Conservation (phyloP, 2,888 invertebrate genomes). For the Acrobasis suavella region DNA sequence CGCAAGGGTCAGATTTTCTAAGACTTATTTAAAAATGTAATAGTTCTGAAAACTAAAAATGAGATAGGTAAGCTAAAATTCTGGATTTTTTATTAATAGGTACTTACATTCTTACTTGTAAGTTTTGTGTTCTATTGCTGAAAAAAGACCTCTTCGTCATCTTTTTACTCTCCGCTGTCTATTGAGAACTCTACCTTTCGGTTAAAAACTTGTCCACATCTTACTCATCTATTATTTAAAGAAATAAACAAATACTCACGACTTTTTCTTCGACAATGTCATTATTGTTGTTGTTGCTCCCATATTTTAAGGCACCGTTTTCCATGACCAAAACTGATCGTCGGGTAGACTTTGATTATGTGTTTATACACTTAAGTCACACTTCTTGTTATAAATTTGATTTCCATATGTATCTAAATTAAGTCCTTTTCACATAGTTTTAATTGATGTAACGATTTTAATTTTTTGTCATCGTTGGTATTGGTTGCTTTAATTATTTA, state of each 20-base stretch:
- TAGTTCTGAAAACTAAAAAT: no score
- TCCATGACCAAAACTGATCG: conserved; percentile 79
- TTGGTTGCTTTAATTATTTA: not conserved
- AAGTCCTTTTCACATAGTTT: not conserved
- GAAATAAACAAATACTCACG: conserved; percentile 55
- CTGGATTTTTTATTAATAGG: no score
- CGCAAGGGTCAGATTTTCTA: no score
- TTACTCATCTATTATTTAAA: not conserved
- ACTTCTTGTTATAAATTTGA: conserved; percentile 47
- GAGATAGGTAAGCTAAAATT: no score
- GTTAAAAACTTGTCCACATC: no score
- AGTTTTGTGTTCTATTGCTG: no score
- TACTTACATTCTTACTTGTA: no score
- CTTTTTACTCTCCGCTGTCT: no score
- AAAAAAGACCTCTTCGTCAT: no score
- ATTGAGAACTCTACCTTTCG: no score
- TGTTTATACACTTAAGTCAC: conserved; percentile 46
- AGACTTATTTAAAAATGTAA: no score
- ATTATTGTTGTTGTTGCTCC: conserved; percentile 82
- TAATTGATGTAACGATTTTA: not conserved
- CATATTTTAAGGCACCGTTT: conserved; percentile 83
- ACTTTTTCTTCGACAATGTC: conserved; percentile 77
- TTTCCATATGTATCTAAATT: conserved; percentile 1
- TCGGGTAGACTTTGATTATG: conserved; percentile 57
- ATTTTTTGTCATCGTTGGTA: not conserved